Evolutionary conservation across 2,113 vertebrate genomes (phyloP).

Genomic region (Scartelaos histophorus): DNA sequence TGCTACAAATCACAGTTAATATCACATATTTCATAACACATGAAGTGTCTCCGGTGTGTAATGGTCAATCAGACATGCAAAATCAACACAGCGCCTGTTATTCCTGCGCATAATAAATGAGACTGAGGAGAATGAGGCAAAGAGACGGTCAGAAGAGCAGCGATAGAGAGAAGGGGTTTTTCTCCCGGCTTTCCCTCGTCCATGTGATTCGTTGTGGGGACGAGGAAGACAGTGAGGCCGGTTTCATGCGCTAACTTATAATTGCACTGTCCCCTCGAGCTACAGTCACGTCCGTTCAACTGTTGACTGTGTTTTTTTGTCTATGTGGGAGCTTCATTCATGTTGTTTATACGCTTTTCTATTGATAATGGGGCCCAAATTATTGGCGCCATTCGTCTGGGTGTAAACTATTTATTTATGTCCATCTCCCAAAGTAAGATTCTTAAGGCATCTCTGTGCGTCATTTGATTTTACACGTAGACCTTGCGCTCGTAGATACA

Average conservation of each 20-base stretch:
- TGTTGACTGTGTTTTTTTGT: conserved; percentile 13
- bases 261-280: conserved; percentile 71
- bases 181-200: conserved; percentile 50
- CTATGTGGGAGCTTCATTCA: conserved; percentile 13
- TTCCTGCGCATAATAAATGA: conserved; percentile 68
- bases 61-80: conserved; percentile 68
- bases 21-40: neutral
- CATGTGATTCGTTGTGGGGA: conserved; percentile 72
- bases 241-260: conserved; percentile 72
- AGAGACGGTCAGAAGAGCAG: conserved; percentile 28
- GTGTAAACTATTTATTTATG: conserved; percentile 12
- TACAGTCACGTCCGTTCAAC: conserved; percentile 57
- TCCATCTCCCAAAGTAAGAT: neutral
- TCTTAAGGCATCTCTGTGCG: neutral
- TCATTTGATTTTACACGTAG: conserved; percentile 1
- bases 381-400: conserved; percentile 14
- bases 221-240: conserved; percentile 65
- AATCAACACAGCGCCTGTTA: conserved; percentile 67
- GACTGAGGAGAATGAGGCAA: conserved; percentile 60
- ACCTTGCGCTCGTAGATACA: neutral
- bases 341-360: neutral
- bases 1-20: neutral
- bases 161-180: conserved; percentile 18
- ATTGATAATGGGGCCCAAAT: conserved; percentile 23
- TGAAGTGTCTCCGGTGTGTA: conserved; percentile 25